Conservation (phyloP, 2,888 invertebrate genomes). For the Odontothrips loti region DNA sequence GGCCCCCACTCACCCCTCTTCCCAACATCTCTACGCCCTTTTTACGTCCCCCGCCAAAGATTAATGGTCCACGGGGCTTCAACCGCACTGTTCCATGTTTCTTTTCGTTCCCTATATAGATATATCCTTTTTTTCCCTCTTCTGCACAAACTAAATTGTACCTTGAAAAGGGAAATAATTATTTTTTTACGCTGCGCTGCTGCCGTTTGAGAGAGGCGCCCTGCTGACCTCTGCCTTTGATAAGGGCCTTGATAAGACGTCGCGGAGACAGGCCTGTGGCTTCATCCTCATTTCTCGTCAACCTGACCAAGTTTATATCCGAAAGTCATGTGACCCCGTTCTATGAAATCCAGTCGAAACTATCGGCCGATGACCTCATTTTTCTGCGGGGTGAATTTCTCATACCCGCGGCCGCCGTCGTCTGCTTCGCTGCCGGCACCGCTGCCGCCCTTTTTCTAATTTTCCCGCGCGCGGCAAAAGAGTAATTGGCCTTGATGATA, state of each 20-base stretch:
- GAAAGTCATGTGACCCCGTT: too few species aligned
- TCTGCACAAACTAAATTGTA: slow-evolving; percentile 15
- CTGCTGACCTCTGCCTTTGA: too few species aligned
- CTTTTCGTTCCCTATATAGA: slow-evolving; percentile 24
- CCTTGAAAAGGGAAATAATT: background rate
- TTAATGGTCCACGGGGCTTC: slow-evolving; percentile 3
- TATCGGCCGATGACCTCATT: background rate
- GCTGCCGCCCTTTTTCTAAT: background rate
- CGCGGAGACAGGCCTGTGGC: background rate
- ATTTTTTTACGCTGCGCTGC: background rate
- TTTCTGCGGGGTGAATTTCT: background rate
- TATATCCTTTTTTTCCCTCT: slow-evolving; percentile 15
- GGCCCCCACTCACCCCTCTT: slow-evolving; percentile 2
- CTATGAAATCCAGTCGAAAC: too few species aligned
- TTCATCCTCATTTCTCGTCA: too few species aligned
- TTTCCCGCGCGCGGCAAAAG: background rate
- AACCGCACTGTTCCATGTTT: slow-evolving; percentile 22
- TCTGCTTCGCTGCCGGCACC: background rate
- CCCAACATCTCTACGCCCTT: slow-evolving; percentile 24
- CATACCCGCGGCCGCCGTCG: background rate
- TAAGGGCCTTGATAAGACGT: too few species aligned
- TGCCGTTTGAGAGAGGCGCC: background rate
- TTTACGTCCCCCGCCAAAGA: slow-evolving; percentile 19
- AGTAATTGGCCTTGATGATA: background rate
- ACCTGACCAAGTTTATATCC: too few species aligned